A percentile compares a stretch with the other conserved stretches of the same genome.
Evolutionary conservation across 1,140 invertebrate genomes (phyloP).

Genomic region (Orussus abietinus): DNA sequence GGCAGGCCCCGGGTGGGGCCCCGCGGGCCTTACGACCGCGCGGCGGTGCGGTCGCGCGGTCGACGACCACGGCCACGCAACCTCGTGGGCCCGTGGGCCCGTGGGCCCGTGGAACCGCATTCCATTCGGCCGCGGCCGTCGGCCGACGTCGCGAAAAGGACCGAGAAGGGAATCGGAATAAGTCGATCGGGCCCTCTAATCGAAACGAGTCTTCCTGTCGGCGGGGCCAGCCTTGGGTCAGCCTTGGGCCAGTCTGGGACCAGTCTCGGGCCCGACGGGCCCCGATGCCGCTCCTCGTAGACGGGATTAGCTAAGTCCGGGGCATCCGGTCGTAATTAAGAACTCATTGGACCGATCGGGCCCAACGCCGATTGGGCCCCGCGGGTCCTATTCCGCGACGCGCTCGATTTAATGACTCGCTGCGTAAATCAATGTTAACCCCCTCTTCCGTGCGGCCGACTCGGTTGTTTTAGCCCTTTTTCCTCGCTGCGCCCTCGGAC

Average conservation of each 20-base stretch:
- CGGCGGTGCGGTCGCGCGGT: neutral
- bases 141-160: too few relatives aligned
- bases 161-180: too few relatives aligned
- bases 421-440: conserved; percentile 34
- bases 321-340: conserved; percentile 36
- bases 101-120: conserved; percentile 38
- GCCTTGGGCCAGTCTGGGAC: neutral
- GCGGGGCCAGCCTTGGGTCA: conserved; percentile 1
- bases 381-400: conserved; percentile 27
- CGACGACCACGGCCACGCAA: conserved; percentile 1
- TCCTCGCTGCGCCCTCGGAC: conserved; percentile 6
- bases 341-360: too few relatives aligned
- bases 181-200: too few relatives aligned
- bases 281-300: neutral
- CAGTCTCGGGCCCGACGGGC: neutral
- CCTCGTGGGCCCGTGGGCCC: neutral
- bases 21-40: too few relatives aligned
- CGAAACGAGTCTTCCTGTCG: too few relatives aligned
- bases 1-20: too few relatives aligned
- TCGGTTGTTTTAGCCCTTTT: conserved; percentile 2
- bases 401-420: conserved; percentile 34
- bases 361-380: conserved; percentile 13
- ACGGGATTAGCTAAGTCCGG: too few relatives aligned
- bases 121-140: too few relatives aligned
- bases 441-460: conserved; percentile 3